Evolutionary conservation across 2,888 invertebrate species (phyloP), one percentile per base, ranked within the genome.

Genomic region (Ctena decussata): DNA sequence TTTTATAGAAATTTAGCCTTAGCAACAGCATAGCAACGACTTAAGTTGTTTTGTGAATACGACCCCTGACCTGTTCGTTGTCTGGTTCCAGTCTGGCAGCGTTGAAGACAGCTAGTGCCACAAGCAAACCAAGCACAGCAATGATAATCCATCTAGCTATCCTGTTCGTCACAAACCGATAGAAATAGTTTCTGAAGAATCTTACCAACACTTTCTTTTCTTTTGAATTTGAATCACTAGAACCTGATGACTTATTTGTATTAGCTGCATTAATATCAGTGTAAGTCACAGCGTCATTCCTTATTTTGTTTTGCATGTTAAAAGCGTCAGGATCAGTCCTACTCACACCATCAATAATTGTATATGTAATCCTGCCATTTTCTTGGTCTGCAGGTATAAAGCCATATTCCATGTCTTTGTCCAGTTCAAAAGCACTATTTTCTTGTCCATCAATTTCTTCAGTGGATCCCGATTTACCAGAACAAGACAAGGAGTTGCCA

Each of bases 1-100:
- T n/a, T n/a, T n/a, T n/a, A n/a, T n/a, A n/a, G n/a, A n/a, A n/a
- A n/a, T n/a, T n/a, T n/a, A n/a, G n/a, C n/a, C n/a, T n/a, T n/a
- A n/a, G n/a, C n/a, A n/a, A n/a, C n/a, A n/a, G n/a, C n/a, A n/a
- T n/a, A n/a, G n/a, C n/a, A n/a, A n/a, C n/a, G n/a, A n/a, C n/a
- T n/a, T n/a, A n/a, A n/a, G n/a, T n/a, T n/a, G n/a, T n/a, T n/a
- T n/a, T n/a, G n/a, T n/a, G n/a, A n/a, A n/a, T n/a, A n/a, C n/a
- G n/a, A n/a, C n/a, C 5, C n/a, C 57, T 27, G 76, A 94, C 94
- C 91, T 93, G 91, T 83, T 94, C 93, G 76, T 93, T 93, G 41
- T 94, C 93, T 35, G 92, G 87, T 53, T 91, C 82, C 44, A 94
- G 82, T n/a, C 24, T 86, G 12, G 93, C 87, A 18, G 91, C 91